A percentile compares a stretch with the other conserved stretches of the same genome.
phyloP scores from a whole-genome alignment of 2,797 vertebrate species.

The Tragelaphus eurycerus region DNA sequence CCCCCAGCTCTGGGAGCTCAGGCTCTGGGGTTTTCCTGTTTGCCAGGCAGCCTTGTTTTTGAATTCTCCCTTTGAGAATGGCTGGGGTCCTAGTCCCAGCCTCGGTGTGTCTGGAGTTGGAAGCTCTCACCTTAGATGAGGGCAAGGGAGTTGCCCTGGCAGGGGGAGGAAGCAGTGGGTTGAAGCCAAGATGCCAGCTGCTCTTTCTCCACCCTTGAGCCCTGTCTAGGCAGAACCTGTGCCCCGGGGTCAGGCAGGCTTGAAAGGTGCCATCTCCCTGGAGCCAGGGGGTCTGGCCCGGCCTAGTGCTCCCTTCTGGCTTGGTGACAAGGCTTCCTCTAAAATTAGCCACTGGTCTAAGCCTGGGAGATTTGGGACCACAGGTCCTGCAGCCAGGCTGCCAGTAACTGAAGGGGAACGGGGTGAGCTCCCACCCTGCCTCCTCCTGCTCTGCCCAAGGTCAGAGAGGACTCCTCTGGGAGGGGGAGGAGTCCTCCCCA shows the following conservation, averaged over 20 bases:
- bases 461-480: constrained; percentile 29
- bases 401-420: neutral
- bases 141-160: neutral
- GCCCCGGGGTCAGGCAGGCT: neutral
- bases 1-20: neutral
- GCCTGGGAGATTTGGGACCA: constrained; percentile 56
- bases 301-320: constrained; percentile 10
- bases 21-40: neutral
- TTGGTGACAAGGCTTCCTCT: constrained; percentile 35
- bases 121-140: neutral
- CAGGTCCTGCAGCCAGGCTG: neutral
- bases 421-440: neutral
- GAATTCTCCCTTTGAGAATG: neutral
- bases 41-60: neutral
- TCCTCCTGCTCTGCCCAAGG: constrained; percentile 46
- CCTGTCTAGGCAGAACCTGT: neutral
- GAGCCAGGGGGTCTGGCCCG: constrained; percentile 59
- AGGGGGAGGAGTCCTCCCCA: neutral
- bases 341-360: constrained; percentile 69
- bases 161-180: neutral
- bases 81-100: neutral
- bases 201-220: neutral
- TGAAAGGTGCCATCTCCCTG: constrained; percentile 9
- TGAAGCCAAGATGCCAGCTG: neutral
- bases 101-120: neutral